Base-by-base conservation (phyloP, 1,140 invertebrate genomes). In the Lepidurus arcticus region DNA sequence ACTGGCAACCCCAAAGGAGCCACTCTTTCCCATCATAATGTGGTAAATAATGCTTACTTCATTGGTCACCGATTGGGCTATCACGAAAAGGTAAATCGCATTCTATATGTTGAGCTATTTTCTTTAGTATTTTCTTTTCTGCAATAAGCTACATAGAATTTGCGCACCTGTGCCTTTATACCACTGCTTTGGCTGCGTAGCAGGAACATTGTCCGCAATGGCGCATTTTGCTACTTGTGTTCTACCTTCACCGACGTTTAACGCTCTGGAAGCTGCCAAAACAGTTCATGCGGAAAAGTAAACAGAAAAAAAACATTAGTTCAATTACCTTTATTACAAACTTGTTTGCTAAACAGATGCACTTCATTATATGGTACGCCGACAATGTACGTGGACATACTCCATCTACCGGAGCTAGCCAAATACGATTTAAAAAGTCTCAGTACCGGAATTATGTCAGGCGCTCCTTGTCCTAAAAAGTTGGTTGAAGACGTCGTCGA, bases 361-460 rank as follows among this genome's bases (percentile, higher is more conserved):
- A 91, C 90, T 3, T 83, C 92, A 7, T 84, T 94, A 16, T 94
- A 93, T 82, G 97, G 97, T 13, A 98, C 97, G 0, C 97, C 97
- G 6, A 98, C 97, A 0, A 99, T 99, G 96, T 96, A 93, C 84
- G 92, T 98, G 77, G 95, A 98, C 84, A 87, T 95, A 77, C 82
- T 95, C 53, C 85, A 87, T 76, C 84, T 84, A 44, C 84, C 84
- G 0, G 79, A 85, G 1, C 84, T 85, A 76, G 75, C 82, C n/a
- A 80, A 82, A 16, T 85, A 82, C 79, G 83, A 89, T 79, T 47
- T 88, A 21, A 82, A 81, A 10, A 84, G 83, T 1, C 79, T 89
- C 73, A 82, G 88, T 76, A 86, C 89, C 73, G 92, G 90, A 11
- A 81, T 93, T 0, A 90, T 89, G 0, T 93, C 92, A 13, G 95